Evolutionary conservation across 1,140 invertebrate species (phyloP).

Genomic region (Coptotermes formosanus): DNA sequence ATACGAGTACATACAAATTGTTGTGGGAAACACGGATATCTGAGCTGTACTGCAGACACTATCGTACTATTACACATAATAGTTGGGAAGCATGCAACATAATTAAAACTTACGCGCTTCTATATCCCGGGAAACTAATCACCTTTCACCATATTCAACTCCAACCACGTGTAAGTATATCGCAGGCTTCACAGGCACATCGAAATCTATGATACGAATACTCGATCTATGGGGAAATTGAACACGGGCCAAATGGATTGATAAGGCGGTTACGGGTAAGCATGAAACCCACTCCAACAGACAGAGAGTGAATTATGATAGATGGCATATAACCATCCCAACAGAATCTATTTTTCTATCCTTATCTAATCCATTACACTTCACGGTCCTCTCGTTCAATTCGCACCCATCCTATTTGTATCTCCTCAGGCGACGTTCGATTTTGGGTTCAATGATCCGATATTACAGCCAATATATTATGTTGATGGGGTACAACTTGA

Average conservation of each 20-base stretch:
- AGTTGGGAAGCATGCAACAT: no score
- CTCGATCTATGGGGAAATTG: neutral
- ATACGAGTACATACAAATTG: no score
- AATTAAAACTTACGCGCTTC: no score
- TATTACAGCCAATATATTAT: slow-evolving; percentile 11
- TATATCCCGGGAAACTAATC: no score
- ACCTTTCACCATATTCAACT: no score
- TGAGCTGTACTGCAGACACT: no score
- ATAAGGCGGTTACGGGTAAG: neutral
- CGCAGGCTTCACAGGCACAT: neutral
- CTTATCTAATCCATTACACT: neutral
- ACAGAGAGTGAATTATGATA: neutral
- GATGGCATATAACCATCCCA: neutral
- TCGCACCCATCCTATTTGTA: neutral
- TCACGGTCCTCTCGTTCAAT: neutral
- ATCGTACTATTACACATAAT: no score
- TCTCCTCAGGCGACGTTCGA: neutral
- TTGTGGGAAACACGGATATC: no score
- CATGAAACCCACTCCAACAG: neutral
- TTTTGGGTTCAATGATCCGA: neutral
- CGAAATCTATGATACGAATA: neutral
- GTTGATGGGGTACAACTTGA: neutral
- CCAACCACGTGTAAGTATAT: neutral
- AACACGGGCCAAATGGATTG: slow-evolving; percentile 6
- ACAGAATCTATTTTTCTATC: neutral